Evolutionary conservation across 2,888 invertebrate species (phyloP), one percentile per base, ranked within the genome.

Genomic region (Cylloceria caligata): DNA sequence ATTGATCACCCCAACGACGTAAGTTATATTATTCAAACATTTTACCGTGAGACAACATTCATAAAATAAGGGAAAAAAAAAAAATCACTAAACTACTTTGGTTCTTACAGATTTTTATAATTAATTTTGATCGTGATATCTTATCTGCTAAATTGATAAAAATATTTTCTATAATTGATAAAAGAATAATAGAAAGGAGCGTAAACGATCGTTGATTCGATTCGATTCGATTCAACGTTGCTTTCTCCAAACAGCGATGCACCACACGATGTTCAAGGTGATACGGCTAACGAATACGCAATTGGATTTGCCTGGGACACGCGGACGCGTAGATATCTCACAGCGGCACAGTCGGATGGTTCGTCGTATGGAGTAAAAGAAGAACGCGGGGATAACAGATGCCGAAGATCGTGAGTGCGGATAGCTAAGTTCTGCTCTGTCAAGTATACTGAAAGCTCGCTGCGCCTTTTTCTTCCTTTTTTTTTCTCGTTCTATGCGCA

Each of bases 281-380:
- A 80, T 69, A 75, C 74, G 80, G 27, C 74, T 75, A 75, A 80
- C 74, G 80, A 80, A 80, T 80, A 75, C 75, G 80, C 80, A 80
- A 80, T 80, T 74, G 80, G 69, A 75, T 77, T 69, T 77, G 69
- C 62, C 62, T 69, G 62, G 47, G 67, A 71, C 42, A 30, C 68
- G 49, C 74, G 65, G 42, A 34, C 42, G 52, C 39, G 65, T 34
- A 65, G 74, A 75, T 75, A 67, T 75, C 64, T 71, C 75, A 65
- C 80, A 42, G 68, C 52, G 69, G 47, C 49, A n/a, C n/a, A n/a
- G 49, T 49, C 62, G 42, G 30, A 16, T 4, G 49, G 64, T 64
- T 55, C 30, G 13, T 42, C 27, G 42, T 57, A 24, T n/a, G n/a
- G 24, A 71, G 16, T 34, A 69, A 62, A 74, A 60, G 65, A 60